Percentiles rank a stretch among this genome's conserved stretches.
phyloP scores from a whole-genome alignment of 2,888 invertebrate genomes.

The Lottia scabra region DNA sequence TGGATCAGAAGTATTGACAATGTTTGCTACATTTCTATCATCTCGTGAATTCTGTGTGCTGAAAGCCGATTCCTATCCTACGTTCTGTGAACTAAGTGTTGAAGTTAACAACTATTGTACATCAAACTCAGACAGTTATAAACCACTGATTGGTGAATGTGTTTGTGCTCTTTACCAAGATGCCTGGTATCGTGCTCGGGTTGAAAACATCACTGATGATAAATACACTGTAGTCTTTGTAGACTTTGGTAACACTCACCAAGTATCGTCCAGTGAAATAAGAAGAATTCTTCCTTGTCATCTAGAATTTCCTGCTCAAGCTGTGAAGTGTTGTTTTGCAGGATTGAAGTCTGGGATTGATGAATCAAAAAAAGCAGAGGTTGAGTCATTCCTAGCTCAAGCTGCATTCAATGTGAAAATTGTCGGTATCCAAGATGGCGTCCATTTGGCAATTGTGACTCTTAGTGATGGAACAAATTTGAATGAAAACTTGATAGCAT shows the following conservation, averaged over 20 bases:
- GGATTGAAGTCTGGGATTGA: conserved; percentile 27
- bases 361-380: not conserved
- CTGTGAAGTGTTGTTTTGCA: conserved; percentile 43
- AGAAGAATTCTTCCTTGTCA: conserved; percentile 31
- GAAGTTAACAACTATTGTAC: not conserved
- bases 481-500: not conserved
- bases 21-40: not conserved
- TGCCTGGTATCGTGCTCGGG: conserved; percentile 50
- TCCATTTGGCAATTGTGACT: not conserved
- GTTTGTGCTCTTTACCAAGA: conserved; percentile 38
- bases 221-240: conserved; percentile 44
- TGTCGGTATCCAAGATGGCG: not conserved
- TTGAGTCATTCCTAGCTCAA: not conserved
- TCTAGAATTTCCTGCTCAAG: conserved; percentile 40
- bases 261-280: conserved; percentile 29
- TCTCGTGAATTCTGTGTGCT: not conserved
- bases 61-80: not conserved
- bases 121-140: not conserved
- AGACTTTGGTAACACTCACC: conserved; percentile 61
- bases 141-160: conserved; percentile 32
- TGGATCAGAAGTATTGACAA: not conserved
- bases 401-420: not conserved
- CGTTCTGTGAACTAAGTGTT: not conserved
- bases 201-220: conserved; percentile 26
- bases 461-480: not conserved